Conservation (phyloP, 2,888 invertebrate species). For the Zhengitettix transpicula region DNA sequence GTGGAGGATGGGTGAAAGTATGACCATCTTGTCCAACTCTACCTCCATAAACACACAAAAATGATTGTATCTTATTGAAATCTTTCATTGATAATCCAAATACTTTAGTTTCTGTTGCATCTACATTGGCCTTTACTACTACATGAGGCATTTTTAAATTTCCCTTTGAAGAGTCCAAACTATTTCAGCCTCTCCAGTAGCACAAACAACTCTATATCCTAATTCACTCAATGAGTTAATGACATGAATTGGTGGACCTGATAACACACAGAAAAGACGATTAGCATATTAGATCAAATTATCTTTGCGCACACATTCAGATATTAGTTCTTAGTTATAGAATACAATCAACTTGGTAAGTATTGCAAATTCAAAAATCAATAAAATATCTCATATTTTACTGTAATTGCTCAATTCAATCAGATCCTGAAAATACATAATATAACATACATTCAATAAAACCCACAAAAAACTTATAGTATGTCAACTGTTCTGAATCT, state of each 20-base stretch:
- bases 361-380: no score
- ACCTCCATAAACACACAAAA: constrained; percentile 14
- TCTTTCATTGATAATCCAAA: constrained; percentile 16
- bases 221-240: constrained; percentile 60
- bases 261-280: constrained; percentile 11
- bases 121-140: constrained; percentile 16
- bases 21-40: constrained; percentile 18
- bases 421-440: no score
- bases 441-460: no score
- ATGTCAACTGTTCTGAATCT: no score
- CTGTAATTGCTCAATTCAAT: no score
- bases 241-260: constrained; percentile 45
- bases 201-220: constrained; percentile 59
- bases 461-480: no score
- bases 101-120: constrained; percentile 16
- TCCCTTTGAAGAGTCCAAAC: constrained; percentile 73
- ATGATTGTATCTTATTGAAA: constrained; percentile 7
- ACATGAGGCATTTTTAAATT: constrained; percentile 31
- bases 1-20: constrained; percentile 15
- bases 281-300: no score
- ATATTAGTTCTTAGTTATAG: no score
- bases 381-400: no score
- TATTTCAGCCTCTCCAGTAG: constrained; percentile 65
- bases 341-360: no score
- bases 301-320: no score